Percentiles rank a stretch among this genome's conserved stretches.
Evolutionary conservation across 64 coral and sea anemone species (phyloP).

Genomic region (Astreopora myriophthalma): DNA sequence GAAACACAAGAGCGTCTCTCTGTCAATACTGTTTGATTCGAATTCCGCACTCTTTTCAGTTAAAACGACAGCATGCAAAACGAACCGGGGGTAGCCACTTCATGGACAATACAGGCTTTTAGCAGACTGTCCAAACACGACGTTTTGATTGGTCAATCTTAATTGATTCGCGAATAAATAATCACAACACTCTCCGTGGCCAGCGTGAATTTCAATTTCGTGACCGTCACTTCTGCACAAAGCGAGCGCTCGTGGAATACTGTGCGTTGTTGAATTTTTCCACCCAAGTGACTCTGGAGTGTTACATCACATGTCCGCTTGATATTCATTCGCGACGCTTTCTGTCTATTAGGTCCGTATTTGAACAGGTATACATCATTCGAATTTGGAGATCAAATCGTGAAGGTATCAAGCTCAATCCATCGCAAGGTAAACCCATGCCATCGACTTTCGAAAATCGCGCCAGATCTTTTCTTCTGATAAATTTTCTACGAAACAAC

Average conservation of each 20-base stretch:
- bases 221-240: not conserved
- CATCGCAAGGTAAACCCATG: conserved; percentile 20
- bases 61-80: conserved; percentile 15
- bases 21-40: conserved; percentile 20
- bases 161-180: conserved; percentile 39
- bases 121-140: not conserved
- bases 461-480: not conserved
- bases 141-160: conserved; percentile 18
- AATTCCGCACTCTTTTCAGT: not conserved
- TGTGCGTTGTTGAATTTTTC: not conserved
- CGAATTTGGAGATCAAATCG: not conserved
- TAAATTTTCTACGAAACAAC: not conserved
- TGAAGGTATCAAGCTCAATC: not conserved
- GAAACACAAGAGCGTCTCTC: not conserved
- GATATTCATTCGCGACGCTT: conserved; percentile 8
- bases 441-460: conserved; percentile 31
- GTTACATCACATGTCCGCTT: conserved; percentile 9
- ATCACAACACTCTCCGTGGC: not conserved
- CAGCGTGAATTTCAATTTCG: conserved; percentile 8
- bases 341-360: not conserved
- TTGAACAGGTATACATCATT: not conserved
- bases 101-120: conserved; percentile 22
- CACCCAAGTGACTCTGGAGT: not conserved
- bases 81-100: not conserved
- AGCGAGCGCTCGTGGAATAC: not conserved